These are phyloP conservation scores for Autographa gamma DNA, from an alignment of 2,888 invertebrate genomes.

Conservation along the genomic window DNA sequence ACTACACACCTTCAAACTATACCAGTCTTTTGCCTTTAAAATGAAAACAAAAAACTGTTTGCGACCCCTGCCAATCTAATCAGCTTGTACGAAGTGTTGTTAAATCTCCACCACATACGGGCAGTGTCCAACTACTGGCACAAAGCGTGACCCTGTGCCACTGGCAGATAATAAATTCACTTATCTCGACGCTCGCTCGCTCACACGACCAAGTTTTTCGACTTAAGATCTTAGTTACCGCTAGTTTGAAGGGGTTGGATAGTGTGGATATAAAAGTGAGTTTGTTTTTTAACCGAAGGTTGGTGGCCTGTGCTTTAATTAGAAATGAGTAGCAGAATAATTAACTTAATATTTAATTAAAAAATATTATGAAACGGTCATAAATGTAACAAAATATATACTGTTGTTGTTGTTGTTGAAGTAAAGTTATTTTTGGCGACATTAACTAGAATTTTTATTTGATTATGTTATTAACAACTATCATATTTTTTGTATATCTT, in stretches of 20 bases:
- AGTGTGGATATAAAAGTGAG: constrained; percentile 50
- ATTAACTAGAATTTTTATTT: too few relatives aligned
- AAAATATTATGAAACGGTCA: too few relatives aligned
- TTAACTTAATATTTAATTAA: too few relatives aligned
- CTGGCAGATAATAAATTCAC: constrained; percentile 75
- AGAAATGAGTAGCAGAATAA: too few relatives aligned
- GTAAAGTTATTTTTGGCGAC: too few relatives aligned
- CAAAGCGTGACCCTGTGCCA: constrained; percentile 52
- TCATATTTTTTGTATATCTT: too few relatives aligned
- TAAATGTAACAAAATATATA: too few relatives aligned
- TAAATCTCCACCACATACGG: constrained; percentile 52
- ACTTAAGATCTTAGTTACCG: constrained; percentile 72
- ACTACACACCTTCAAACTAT: too few relatives aligned
- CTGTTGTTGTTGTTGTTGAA: too few relatives aligned
- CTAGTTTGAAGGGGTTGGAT: constrained; percentile 63
- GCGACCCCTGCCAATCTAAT: not conserved
- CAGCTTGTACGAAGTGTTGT: not conserved
- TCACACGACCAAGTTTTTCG: constrained; percentile 76
- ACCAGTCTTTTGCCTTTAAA: not conserved
- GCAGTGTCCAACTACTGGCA: constrained; percentile 58
- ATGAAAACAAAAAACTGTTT: not conserved
- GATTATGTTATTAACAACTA: too few relatives aligned
- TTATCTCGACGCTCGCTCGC: constrained; percentile 66
- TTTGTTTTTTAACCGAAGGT: not conserved
- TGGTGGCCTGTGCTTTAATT: not conserved